Evolutionary conservation across 2,888 invertebrate genomes (phyloP), one percentile per base, ranked within the genome.

Genomic region (Drosophila sordidula): DNA sequence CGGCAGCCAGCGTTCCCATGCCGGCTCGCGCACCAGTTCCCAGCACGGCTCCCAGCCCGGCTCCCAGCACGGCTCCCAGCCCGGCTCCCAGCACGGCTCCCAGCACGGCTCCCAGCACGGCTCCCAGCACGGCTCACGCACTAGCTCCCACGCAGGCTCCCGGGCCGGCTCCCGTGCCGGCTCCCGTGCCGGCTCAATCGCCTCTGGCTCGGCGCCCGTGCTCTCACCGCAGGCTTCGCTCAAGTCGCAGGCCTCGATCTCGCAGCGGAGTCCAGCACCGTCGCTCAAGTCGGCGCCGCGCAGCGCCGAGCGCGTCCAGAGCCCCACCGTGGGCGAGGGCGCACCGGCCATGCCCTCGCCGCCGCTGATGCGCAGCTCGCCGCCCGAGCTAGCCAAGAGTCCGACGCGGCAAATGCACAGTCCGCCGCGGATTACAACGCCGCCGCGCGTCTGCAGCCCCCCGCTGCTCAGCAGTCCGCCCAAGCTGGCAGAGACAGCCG

Each of bases 291-390:
- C 88, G 9, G 78, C 80, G 6, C 83, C 77, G 34, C 86, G 77
- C 36, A 79, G 76, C 41, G 66, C 26, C n/a, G 75, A 76, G 42
- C 58, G 66, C 6, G 59, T 90, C 11, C 89, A 90, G 58, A 90
- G 91, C 29, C 90, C 90, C 11, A 83, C 83, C 2, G 80, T 81
- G 16, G 90, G 90, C 3, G 90, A 90, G 29, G 74, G 90, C 18
- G 89, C 90, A 8, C 90, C 90, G 56, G 74, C 71, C 1, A 90
- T 90, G 90, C 91, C 90, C 32, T 90, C 90, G 49, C 90, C 90
- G 0, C 90, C 90, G 1, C 38, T 74, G 26, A 85, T 86, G 80
- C 89, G 91, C 63, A 90, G 90, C 47, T 82, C 90, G n/a, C 90
- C 90, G 4, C 74, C 80, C 3, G 71, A 82, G 26, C 36, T 81